These are phyloP conservation scores for Sula dactylatra DNA, from an alignment of 2,113 vertebrate genomes.

Conservation along the genomic window DNA sequence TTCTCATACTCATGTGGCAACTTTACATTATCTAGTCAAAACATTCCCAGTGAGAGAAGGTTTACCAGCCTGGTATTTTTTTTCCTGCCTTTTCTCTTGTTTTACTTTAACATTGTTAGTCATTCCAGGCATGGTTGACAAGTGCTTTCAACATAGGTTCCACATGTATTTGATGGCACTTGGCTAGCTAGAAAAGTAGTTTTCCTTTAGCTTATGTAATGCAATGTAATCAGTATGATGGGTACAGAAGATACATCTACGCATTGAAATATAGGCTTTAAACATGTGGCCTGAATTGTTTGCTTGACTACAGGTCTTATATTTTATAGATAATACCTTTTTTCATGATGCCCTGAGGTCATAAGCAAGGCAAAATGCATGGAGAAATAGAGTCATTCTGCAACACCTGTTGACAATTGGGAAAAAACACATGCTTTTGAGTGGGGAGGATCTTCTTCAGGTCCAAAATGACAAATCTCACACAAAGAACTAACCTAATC, in stretches of 20 bases:
- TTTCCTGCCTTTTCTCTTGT: not conserved
- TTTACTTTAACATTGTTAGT: not conserved
- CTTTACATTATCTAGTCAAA: not conserved
- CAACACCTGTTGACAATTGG: not conserved
- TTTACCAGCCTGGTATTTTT: not conserved
- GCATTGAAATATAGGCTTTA: not conserved
- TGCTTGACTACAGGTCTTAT: not conserved
- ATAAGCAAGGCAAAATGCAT: not conserved
- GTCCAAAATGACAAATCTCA: not conserved
- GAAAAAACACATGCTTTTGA: not conserved
- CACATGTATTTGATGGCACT: not conserved
- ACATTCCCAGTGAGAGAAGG: not conserved
- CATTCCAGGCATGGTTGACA: not conserved
- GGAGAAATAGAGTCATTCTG: not conserved
- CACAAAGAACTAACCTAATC: not conserved
- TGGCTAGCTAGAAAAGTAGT: not conserved
- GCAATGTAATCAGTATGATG: not conserved
- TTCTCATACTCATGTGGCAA: not conserved
- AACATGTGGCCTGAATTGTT: not conserved
- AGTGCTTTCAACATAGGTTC: not conserved
- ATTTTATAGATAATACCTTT: not conserved
- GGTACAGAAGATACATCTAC: not conserved
- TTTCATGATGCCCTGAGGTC: not conserved
- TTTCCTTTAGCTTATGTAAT: not conserved
- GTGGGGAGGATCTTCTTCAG: not conserved